phyloP scores from a whole-genome alignment of 1,140 invertebrate genomes.

The Drosophila arizonae region DNA sequence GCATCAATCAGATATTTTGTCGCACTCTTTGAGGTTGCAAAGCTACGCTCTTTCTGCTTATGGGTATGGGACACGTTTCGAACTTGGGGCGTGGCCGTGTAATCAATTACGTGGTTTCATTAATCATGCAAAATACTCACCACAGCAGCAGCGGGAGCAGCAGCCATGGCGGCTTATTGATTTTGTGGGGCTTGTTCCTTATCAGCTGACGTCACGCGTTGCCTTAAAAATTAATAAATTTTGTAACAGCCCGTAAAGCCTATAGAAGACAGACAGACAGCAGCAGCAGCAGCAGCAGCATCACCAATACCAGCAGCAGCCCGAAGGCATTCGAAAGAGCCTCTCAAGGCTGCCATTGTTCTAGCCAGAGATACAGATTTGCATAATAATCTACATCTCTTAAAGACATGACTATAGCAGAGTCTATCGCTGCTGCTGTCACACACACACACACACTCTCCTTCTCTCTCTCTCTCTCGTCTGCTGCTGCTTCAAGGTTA shows the following conservation, averaged over 20 bases:
- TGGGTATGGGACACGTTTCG: constrained; percentile 12
- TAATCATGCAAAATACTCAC: constrained; percentile 76
- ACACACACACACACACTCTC: neutral
- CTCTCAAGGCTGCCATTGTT: constrained; percentile 29
- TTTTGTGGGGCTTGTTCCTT: constrained; percentile 60
- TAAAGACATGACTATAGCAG: constrained; percentile 4
- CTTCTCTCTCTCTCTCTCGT: constrained; percentile 20
- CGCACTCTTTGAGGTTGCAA: constrained; percentile 54
- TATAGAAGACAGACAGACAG: constrained; percentile 11
- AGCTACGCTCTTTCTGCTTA: constrained; percentile 23
- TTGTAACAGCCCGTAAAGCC: constrained; percentile 24
- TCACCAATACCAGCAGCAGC: neutral
- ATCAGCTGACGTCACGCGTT: constrained; percentile 64
- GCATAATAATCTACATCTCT: constrained; percentile 45
- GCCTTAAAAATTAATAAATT: constrained; percentile 71
- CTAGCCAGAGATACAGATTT: constrained; percentile 36
- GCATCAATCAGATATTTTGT: constrained; percentile 72
- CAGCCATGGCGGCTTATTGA: constrained; percentile 55
- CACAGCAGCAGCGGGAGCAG: constrained; percentile 17
- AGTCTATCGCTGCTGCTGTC: constrained; percentile 7
- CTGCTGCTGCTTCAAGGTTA: constrained; percentile 65
- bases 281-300: constrained; percentile 1
- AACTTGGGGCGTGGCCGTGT: constrained; percentile 61
- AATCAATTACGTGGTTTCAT: constrained; percentile 78
- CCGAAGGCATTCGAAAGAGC: constrained; percentile 10